phyloP scores from a whole-genome alignment of 2,888 invertebrate species.

The Xestia sexstrigata region DNA sequence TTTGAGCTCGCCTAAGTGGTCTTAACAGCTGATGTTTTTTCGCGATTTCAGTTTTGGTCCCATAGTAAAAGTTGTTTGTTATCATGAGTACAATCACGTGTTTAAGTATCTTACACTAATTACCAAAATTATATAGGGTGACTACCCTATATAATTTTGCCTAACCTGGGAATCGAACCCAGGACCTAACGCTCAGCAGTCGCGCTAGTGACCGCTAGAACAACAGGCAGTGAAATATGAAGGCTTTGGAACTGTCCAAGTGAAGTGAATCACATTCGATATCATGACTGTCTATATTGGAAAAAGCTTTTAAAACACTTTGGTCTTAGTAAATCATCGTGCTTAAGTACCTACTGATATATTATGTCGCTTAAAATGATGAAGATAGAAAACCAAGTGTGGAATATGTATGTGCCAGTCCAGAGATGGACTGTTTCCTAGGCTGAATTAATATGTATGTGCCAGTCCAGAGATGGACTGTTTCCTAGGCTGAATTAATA shows the following conservation, averaged over 20 bases:
- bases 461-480: not conserved
- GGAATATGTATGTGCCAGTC: not conserved
- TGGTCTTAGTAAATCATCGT: not conserved
- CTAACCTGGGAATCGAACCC: not conserved
- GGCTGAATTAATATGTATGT: no score
- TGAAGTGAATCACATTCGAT: not conserved
- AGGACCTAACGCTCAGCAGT: not conserved
- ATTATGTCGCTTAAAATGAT: not conserved
- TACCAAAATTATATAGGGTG: no score
- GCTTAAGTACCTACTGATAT: not conserved
- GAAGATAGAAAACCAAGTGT: not conserved
- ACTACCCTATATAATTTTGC: not conserved
- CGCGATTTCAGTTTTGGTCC: no score
- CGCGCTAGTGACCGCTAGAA: not conserved
- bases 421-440: not conserved
- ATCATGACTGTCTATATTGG: not conserved
- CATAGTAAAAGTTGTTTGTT: no score
- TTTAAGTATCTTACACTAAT: no score
- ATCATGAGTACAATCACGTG: no score
- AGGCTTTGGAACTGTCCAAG: not conserved
- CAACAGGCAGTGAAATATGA: not conserved
- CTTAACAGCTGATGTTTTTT: no score
- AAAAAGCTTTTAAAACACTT: not conserved
- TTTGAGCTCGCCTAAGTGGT: no score
- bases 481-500: not conserved